Evolutionary conservation across 2,888 invertebrate species (phyloP), one percentile per base, ranked within the genome.

Genomic region (Drosophila mayaguana): DNA sequence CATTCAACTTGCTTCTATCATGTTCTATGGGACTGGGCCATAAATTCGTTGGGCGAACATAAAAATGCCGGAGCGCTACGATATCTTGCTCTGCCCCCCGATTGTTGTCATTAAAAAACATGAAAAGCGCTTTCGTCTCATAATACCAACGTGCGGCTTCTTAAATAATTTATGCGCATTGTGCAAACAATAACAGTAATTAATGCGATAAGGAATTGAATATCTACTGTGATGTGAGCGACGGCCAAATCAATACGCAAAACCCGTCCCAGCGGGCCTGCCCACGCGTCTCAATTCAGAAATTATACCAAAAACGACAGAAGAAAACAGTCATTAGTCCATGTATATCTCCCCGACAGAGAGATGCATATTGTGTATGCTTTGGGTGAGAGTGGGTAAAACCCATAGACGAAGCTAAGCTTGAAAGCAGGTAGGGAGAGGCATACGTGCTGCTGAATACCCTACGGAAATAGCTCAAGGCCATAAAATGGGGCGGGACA

Each of bases 141-240:
- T 87, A 72, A 57, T 70, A 83, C 81, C 84, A 73, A 71, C 66
- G 65, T 63, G 63, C 32, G 57, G 36, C 60, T 60, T 63, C 61
- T 42, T 83, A 36, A 69, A 86, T 84, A 75, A 84, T 84, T 87
- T 78, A 84, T 84, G 82, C 51, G 18, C 67, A 69, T 80, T 81
- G 82, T 73, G 53, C 75, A 56, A 73, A 81, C 84, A 87, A 84
- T 87, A 75, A 78, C 74, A 64, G 80, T 75, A 84, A 84, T 84
- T 87, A 84, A 84, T 81, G 76, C 72, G 59, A 55, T 57, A 66
- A 59, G 43, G 45, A 60, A 76, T 73, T 75, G 54, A 63, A 56
- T 72, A 57, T 57, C 48, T 25, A 38, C 18, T 25, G 38, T 38
- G 60, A 46, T 40, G 32, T 48, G 28, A 14, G 22, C 16, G 34